Evolutionary conservation across 2,797 vertebrate species (phyloP), one percentile per base, ranked within the genome.

Genomic region (Silurus aristotelis): DNA sequence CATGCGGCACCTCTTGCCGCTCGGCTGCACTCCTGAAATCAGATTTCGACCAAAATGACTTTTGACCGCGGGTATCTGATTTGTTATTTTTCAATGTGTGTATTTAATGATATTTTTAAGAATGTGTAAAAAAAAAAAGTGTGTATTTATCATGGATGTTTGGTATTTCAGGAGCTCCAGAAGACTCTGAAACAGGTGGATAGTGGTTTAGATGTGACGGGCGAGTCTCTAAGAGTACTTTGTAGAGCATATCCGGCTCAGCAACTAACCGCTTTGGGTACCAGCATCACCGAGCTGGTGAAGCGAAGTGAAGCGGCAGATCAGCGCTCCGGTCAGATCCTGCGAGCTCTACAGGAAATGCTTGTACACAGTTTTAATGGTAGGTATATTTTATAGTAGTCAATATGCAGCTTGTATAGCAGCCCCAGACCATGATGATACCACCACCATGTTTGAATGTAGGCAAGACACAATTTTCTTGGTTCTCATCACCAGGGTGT

Each of bases 241-340:
- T 97, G 97, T 90, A 95, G 98, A 88, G 96, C 95, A 48, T 96
- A 97, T 90, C 97, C 97, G 61, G 97, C 96, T 0, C 92, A 90
- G 12, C 97, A 97, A 89, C 90, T 99, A 90, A 96, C 96, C 83
- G 85, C 87, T 71, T 94, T 99, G 87, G 97, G 97, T 20, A 84
- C 92, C 83, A 94, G 95, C 56, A 92, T 99, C 92, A 96, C 95
- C 0, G 92, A 93, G 6, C 93, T 99, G 67, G 93, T 95, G 89
- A 98, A 97, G 92, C 95, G 96, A 60, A 96, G 97, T 0, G 97
- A 99, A 90, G 92, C 94, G 13, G 95, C 96, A 27, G 96, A 94
- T 83, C 96, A 97, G 86, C 90, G 94, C 75, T 96, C 96, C 85
- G 93, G 92, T 89, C 95, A 94, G 90, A 96, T 95, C 60, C 96